phyloP scores from a whole-genome alignment of 2,888 invertebrate species.

The Saturnia pavonia region DNA sequence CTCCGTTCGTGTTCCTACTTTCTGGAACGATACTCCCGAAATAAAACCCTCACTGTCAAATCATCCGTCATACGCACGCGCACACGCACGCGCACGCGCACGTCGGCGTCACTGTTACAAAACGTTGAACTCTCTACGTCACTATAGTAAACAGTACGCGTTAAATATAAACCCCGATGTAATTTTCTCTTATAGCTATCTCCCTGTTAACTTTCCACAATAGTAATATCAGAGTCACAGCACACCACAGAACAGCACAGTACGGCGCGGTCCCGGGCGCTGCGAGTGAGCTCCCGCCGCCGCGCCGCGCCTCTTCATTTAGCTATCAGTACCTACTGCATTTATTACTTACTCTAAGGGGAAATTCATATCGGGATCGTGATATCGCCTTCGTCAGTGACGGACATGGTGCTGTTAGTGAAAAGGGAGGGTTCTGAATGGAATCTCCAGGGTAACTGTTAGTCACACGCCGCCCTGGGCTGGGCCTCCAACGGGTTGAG shows the following conservation, averaged over 20 bases:
- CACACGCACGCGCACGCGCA: not conserved
- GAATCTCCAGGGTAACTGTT: too few relatives aligned
- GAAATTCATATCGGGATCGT: too few relatives aligned
- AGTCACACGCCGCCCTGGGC: too few relatives aligned
- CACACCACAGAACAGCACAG: not conserved
- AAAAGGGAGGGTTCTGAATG: too few relatives aligned
- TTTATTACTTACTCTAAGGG: too few relatives aligned
- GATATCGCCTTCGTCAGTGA: too few relatives aligned
- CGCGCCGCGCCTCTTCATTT: too few relatives aligned
- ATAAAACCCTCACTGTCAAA: conserved; percentile 9
- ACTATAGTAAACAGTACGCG: not conserved
- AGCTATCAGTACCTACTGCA: too few relatives aligned
- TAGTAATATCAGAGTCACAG: not conserved
- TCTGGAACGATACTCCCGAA: conserved; percentile 7
- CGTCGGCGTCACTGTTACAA: not conserved
- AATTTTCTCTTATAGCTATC: not conserved
- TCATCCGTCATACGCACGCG: conserved; percentile 8
- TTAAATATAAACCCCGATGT: not conserved
- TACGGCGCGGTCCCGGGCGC: not conserved
- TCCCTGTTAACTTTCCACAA: not conserved
- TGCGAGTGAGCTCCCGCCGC: not conserved
- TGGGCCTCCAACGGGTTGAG: too few relatives aligned
- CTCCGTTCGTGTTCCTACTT: not conserved
- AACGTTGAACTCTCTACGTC: conserved; percentile 6
- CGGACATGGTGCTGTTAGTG: too few relatives aligned